Evolutionary conservation across 1,140 invertebrate species (phyloP).

Genomic region (Atta texana): DNA sequence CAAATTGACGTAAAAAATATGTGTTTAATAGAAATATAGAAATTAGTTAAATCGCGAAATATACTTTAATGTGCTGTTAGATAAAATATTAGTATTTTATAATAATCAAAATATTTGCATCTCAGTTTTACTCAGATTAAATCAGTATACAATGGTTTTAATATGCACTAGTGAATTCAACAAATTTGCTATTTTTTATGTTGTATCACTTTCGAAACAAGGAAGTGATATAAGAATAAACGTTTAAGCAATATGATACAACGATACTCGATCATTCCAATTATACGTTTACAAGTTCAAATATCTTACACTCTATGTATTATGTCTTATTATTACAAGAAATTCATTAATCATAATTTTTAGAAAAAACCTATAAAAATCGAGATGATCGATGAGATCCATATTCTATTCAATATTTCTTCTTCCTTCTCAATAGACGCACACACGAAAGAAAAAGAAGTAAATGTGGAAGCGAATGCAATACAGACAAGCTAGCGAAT

Average conservation of each 20-base stretch:
- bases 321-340: not conserved
- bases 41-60: too few relatives aligned
- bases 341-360: constrained; percentile 9
- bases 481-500: not conserved
- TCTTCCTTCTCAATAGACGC: not conserved
- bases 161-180: too few relatives aligned
- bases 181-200: too few relatives aligned
- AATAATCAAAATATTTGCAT: too few relatives aligned
- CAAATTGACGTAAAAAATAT: too few relatives aligned
- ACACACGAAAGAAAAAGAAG: not conserved
- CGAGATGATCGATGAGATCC: not conserved
- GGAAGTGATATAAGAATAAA: not conserved
- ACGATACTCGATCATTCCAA: not conserved
- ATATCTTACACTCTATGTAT: not conserved
- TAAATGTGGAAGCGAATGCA: not conserved
- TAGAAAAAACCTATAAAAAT: not conserved
- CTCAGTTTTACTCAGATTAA: too few relatives aligned
- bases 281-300: constrained; percentile 11
- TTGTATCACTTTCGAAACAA: too few relatives aligned
- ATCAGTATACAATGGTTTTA: too few relatives aligned
- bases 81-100: too few relatives aligned
- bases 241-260: not conserved
- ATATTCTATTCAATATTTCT: not conserved
- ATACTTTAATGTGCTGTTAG: too few relatives aligned
- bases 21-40: too few relatives aligned